Percentiles rank a stretch among this genome's conserved stretches.
These are phyloP conservation scores for Crocodylus rhombifer DNA, from an alignment of 2,797 vertebrate species.

Conservation along the genomic window DNA sequence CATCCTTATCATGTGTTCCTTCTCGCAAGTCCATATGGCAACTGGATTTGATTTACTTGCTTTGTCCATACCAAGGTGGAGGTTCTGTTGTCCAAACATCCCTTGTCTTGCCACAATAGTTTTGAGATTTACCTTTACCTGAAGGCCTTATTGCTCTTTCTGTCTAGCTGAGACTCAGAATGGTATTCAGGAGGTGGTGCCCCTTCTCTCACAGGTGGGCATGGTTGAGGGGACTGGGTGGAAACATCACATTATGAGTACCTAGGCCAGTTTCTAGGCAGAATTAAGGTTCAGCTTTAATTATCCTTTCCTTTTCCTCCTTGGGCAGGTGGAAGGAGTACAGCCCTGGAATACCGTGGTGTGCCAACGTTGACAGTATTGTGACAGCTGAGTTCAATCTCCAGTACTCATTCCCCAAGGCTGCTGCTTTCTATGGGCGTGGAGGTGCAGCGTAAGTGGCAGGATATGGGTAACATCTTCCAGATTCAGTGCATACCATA, in stretches of 20 bases:
- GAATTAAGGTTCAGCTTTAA: background rate
- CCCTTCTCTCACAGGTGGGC: too few relatives aligned
- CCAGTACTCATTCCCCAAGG: background rate
- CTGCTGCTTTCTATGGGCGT: background rate
- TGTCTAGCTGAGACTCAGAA: too few relatives aligned
- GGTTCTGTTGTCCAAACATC: too few relatives aligned
- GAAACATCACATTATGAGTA: rapidly evolving
- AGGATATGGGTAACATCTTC: too few relatives aligned
- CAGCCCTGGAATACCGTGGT: constrained; percentile 57
- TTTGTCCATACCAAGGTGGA: background rate
- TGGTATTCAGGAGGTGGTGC: too few relatives aligned
- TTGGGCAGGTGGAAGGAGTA: constrained; percentile 64
- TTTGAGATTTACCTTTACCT: too few relatives aligned
- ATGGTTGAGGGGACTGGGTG: too few relatives aligned
- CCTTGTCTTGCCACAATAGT: too few relatives aligned
- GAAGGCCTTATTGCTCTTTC: too few relatives aligned
- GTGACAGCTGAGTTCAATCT: background rate
- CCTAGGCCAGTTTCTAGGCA: background rate
- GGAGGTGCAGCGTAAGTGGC: background rate
- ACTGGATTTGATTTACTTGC: background rate
- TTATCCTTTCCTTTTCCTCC: background rate
- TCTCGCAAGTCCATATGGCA: background rate
- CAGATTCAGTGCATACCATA: too few relatives aligned
- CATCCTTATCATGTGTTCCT: background rate
- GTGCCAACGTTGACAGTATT: constrained; percentile 45